Percentiles rank a stretch among this genome's conserved stretches.
These are phyloP conservation scores for Myioborus melanocephalus DNA, from an alignment of 2,797 vertebrate genomes.

Conservation along the genomic window DNA sequence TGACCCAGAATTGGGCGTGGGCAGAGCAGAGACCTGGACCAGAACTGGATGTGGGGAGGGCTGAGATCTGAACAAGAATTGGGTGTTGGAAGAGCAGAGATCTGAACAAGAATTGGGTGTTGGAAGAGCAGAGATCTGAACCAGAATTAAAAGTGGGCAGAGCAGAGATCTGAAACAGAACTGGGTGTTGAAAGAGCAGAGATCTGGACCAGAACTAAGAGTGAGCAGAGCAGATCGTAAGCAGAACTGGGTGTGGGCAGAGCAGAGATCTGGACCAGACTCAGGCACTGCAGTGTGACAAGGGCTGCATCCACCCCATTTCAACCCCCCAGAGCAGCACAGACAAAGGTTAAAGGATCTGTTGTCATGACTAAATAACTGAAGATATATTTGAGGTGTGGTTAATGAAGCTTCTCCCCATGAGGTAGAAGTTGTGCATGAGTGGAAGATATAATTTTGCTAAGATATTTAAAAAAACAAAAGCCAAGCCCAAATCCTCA, in stretches of 20 bases:
- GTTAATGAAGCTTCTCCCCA: background rate
- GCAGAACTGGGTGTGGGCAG: background rate
- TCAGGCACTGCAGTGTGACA: background rate
- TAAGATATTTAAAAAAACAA: background rate
- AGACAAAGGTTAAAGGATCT: background rate
- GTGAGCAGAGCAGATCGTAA: background rate
- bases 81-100: background rate
- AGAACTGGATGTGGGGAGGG: accelerated
- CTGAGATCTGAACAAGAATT: background rate
- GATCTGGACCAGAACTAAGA: accelerated
- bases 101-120: background rate
- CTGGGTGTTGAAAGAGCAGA: background rate
- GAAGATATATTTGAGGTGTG: background rate
- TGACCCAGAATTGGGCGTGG: background rate
- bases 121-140: background rate
- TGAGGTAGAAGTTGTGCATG: background rate
- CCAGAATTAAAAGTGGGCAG: background rate
- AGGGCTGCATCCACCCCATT: background rate
- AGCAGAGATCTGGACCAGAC: background rate
- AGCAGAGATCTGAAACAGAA: background rate
- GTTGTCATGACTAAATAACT: background rate
- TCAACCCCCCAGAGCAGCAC: background rate
- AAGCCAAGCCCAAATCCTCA: background rate
- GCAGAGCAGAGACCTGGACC: background rate
- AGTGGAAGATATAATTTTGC: background rate